These are phyloP conservation scores for Lagenorhynchus albirostris DNA, from an alignment of 2,113 vertebrate species.

Conservation along the genomic window DNA sequence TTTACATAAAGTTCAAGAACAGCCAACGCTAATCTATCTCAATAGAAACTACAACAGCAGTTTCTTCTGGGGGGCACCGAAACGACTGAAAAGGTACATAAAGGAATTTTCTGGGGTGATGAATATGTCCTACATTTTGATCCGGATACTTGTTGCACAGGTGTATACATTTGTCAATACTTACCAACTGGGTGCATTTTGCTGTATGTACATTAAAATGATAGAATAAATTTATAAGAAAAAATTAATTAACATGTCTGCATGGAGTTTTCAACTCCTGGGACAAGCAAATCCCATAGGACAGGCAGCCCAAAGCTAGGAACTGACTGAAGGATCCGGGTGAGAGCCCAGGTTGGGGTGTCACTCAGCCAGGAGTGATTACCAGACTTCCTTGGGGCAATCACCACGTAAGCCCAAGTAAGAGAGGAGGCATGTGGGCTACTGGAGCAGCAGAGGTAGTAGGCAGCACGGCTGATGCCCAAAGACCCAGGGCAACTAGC, in stretches of 20 bases:
- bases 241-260: neutral
- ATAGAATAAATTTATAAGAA: neutral
- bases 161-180: neutral
- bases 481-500: neutral
- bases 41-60: neutral
- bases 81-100: neutral
- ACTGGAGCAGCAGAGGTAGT: neutral
- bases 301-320: neutral
- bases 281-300: neutral
- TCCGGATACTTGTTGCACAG: neutral
- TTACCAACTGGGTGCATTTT: neutral
- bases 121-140: neutral
- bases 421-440: neutral
- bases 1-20: neutral
- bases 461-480: accelerated
- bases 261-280: neutral
- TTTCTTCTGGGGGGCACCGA: neutral
- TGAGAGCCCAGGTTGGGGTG: neutral
- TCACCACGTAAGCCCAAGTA: neutral
- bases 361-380: neutral
- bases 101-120: neutral
- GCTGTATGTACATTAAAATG: neutral
- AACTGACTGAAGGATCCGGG: neutral
- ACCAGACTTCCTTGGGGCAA: neutral
- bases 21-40: neutral